These are phyloP conservation scores for Watsonalla binaria DNA, from an alignment of 2,888 invertebrate genomes.

Conservation along the genomic window DNA sequence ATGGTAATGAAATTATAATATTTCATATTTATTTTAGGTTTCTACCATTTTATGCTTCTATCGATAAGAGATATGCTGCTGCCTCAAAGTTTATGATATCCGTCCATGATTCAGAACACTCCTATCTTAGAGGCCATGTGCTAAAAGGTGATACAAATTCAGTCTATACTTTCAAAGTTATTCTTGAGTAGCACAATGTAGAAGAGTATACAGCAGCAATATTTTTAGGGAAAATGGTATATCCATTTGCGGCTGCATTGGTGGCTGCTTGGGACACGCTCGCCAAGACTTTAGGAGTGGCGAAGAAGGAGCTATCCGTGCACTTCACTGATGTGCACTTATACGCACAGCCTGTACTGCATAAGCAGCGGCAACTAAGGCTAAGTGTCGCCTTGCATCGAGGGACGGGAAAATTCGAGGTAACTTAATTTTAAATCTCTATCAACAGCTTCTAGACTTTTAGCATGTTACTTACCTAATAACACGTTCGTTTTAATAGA, in stretches of 20 bases:
- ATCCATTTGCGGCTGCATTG: slow-evolving; percentile 88
- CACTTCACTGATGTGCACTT: slow-evolving; percentile 82
- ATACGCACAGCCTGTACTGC: slow-evolving; percentile 78
- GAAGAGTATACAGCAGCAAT: neutral
- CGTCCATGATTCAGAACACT: slow-evolving; percentile 41
- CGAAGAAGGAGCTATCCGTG: slow-evolving; percentile 82
- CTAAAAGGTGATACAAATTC: slow-evolving; percentile 28
- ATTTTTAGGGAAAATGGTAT: slow-evolving; percentile 78
- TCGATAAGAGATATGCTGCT: slow-evolving; percentile 29
- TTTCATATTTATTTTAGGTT: slow-evolving; percentile 26
- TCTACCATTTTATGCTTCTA: slow-evolving; percentile 29
- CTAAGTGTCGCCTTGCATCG: slow-evolving; percentile 65
- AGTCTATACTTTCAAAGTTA: no score
- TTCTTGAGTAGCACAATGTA: neutral
- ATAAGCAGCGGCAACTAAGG: slow-evolving; percentile 68
- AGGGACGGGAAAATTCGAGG: slow-evolving; percentile 80
- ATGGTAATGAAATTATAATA: neutral
- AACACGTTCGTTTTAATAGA: slow-evolving; percentile 17
- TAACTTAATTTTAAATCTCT: slow-evolving; percentile 17
- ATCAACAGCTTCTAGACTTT: no score
- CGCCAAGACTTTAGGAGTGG: slow-evolving; percentile 73
- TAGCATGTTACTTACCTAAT: neutral
- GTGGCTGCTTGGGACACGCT: slow-evolving; percentile 84
- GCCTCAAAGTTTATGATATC: slow-evolving; percentile 31
- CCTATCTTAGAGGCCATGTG: slow-evolving; percentile 39